Percentiles rank a stretch among this genome's conserved stretches.
phyloP scores from a whole-genome alignment of 2,797 vertebrate species.

The Neomorphus geoffroyi region DNA sequence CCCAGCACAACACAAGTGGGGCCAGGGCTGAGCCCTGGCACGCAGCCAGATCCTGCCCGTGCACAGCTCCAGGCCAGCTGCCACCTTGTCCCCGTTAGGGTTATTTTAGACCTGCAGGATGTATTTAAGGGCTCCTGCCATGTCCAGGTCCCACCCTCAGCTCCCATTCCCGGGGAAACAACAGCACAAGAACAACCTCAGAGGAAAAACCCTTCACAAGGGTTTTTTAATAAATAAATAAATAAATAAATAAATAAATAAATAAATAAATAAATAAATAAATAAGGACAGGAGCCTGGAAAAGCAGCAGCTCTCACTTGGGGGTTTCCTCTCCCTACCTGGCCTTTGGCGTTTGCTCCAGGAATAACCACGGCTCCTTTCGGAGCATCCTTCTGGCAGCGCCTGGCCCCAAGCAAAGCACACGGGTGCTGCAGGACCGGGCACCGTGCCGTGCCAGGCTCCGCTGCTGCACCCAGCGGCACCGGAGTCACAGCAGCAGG shows the following conservation, averaged over 20 bases:
- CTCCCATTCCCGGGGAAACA: background rate
- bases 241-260: no score
- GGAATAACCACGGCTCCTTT: background rate
- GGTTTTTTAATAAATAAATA: no score
- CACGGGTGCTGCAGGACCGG: fast-evolving
- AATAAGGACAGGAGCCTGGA: background rate
- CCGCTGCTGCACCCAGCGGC: background rate
- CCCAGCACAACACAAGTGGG: background rate
- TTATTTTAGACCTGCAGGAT: background rate
- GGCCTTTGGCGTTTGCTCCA: fast-evolving
- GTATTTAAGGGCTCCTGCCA: background rate
- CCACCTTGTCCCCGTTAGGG: fast-evolving
- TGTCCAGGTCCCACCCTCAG: background rate
- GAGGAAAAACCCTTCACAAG: background rate
- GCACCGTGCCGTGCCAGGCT: background rate
- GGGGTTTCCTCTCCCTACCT: background rate
- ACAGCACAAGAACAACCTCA: background rate
- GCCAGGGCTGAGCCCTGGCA: background rate
- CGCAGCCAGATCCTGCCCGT: fast-evolving
- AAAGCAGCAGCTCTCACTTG: fast-evolving
- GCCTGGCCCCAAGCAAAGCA: background rate
- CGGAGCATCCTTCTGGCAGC: background rate
- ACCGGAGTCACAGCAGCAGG: background rate
- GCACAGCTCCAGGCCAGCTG: background rate
- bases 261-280: no score